These are phyloP conservation scores for Eubucco bourcierii DNA, from an alignment of 2,113 vertebrate species.

Conservation along the genomic window DNA sequence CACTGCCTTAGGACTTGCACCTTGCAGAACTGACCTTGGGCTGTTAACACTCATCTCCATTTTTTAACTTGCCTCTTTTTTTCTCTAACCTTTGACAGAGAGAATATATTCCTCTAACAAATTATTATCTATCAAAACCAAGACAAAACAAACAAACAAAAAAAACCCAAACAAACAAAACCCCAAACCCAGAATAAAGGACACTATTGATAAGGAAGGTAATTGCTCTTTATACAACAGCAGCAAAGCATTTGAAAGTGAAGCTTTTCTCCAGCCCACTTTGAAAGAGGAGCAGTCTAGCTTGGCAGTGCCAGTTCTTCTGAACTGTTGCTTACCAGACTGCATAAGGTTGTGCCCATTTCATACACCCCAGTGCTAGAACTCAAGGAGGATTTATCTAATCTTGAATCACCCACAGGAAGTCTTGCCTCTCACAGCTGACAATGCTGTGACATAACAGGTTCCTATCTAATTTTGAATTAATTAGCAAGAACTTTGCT, in stretches of 20 bases:
- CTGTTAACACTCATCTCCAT: neutral
- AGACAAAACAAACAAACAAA: neutral
- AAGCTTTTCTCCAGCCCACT: neutral
- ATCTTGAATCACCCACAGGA: neutral
- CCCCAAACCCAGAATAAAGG: neutral
- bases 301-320: neutral
- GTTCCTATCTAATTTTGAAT: neutral
- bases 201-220: neutral
- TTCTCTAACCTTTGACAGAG: neutral
- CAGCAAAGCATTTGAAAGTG: fast-evolving
- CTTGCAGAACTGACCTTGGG: neutral
- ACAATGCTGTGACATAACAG: neutral
- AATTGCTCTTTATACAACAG: neutral
- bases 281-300: neutral
- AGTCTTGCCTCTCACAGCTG: neutral
- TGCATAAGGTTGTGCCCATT: neutral
- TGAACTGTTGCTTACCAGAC: neutral
- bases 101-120: neutral
- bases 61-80: neutral
- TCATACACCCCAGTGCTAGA: neutral
- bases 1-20: neutral
- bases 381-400: neutral
- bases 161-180: neutral
- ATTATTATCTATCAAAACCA: neutral
- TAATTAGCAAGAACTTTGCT: neutral